Conservation (phyloP, 2,113 vertebrate genomes). For the Nesospiza acunhae region DNA sequence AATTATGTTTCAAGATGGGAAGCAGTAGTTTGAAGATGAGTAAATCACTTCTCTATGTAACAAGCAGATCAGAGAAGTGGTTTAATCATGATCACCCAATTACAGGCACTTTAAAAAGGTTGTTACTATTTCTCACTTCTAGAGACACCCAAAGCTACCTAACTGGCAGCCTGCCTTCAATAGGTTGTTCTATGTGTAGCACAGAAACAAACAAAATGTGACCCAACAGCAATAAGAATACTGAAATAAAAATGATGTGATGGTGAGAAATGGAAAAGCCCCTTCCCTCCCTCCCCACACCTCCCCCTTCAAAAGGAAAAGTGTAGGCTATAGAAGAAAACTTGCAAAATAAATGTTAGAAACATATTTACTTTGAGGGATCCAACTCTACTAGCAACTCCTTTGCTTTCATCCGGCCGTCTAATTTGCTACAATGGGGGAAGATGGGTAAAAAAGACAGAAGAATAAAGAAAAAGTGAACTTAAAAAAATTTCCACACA, state of each 20-base stretch:
- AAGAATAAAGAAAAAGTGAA: conserved; percentile 86
- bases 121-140: conserved; percentile 49
- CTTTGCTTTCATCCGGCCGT: conserved; percentile 88
- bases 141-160: conserved; percentile 69
- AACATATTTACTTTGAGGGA: conserved; percentile 91
- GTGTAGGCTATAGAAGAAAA: conserved; percentile 81
- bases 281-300: conserved; percentile 72
- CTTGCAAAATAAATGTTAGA: conserved; percentile 83
- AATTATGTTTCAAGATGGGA: conserved; percentile 46
- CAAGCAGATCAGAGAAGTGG: conserved; percentile 72
- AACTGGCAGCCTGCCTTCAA: conserved; percentile 72
- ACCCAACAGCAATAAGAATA: conserved; percentile 79
- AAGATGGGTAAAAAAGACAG: conserved; percentile 85
- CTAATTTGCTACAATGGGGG: conserved; percentile 87
- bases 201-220: conserved; percentile 80
- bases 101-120: conserved; percentile 59
- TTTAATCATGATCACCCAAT: conserved; percentile 73
- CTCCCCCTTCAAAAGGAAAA: conserved; percentile 77
- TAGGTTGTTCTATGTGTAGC: conserved; percentile 80
- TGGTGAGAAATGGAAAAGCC: conserved; percentile 81
- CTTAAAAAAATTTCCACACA: conserved; percentile 82
- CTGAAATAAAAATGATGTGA: conserved; percentile 78
- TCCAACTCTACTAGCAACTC: conserved; percentile 89
- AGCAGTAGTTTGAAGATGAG: conserved; percentile 61
- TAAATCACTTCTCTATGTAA: conserved; percentile 61